Percentiles rank a stretch among this genome's conserved stretches.
Evolutionary conservation across 2,888 invertebrate genomes (phyloP).

Genomic region (Iphiclides podalirius): DNA sequence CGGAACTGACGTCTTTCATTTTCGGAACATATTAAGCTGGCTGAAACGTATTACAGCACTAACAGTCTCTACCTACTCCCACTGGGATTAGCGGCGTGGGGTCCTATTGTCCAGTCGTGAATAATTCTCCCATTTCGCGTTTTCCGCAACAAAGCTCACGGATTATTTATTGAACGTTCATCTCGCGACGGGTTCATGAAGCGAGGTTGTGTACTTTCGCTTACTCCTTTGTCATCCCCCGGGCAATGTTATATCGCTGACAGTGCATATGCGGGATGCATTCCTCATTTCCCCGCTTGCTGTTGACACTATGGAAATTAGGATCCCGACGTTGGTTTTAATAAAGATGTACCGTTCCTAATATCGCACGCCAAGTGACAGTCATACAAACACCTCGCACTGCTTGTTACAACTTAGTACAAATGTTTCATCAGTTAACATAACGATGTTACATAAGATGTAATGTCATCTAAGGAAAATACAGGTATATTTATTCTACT

Average conservation of each 20-base stretch:
- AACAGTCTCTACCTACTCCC: too few species aligned
- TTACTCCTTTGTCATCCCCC: constrained; percentile 28
- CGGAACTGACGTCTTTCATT: too few species aligned
- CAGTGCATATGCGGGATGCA: constrained; percentile 46
- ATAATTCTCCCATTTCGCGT: not conserved
- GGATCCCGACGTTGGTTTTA: constrained; percentile 48
- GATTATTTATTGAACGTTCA: constrained; percentile 1
- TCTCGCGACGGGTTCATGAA: constrained; percentile 24
- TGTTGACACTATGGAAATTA: constrained; percentile 68
- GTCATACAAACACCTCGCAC: too few species aligned
- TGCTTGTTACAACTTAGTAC: too few species aligned
- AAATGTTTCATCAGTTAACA: too few species aligned
- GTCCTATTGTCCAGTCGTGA: too few species aligned
- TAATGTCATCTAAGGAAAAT: too few species aligned
- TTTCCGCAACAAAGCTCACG: not conserved
- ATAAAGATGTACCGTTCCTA: constrained; percentile 42
- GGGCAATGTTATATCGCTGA: constrained; percentile 37
- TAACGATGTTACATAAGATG: too few species aligned
- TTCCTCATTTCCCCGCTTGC: constrained; percentile 47
- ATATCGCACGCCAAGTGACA: constrained; percentile 27
- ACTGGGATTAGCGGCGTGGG: too few species aligned
- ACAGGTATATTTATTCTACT: too few species aligned
- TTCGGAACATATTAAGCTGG: too few species aligned
- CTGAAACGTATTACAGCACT: too few species aligned
- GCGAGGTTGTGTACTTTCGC: constrained; percentile 34